phyloP scores from a whole-genome alignment of 2,888 invertebrate genomes.

The Omphaloscelis lunosa region DNA sequence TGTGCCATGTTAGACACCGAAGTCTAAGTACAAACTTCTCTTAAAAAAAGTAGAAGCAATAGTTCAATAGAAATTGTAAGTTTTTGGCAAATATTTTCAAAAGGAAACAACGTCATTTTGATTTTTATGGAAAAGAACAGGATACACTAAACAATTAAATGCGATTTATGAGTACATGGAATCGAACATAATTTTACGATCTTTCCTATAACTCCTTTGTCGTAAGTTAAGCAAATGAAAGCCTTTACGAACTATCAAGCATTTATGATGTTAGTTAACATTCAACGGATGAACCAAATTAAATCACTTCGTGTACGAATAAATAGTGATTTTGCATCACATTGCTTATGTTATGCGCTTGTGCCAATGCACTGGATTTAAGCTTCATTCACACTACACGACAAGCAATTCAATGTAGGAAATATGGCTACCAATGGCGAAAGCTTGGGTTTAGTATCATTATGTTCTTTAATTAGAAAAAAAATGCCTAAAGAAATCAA shows the following conservation, averaged over 20 bases:
- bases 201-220: neutral
- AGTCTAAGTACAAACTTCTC: neutral
- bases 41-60: neutral
- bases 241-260: neutral
- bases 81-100: neutral
- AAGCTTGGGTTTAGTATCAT: neutral
- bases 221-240: conserved; percentile 4
- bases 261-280: conserved; percentile 34
- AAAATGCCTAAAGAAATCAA: neutral
- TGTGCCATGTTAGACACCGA: neutral
- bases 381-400: conserved; percentile 19
- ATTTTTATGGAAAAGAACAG: conserved; percentile 20
- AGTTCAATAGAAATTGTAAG: neutral
- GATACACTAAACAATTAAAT: conserved; percentile 1
- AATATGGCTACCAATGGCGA: neutral
- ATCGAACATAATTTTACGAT: conserved; percentile 16
- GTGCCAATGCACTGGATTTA: conserved; percentile 14
- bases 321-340: conserved; percentile 52
- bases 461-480: neutral
- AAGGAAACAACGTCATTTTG: neutral
- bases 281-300: conserved; percentile 52
- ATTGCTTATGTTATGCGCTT: conserved; percentile 27
- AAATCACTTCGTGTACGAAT: conserved; percentile 68
- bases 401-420: neutral
- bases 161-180: conserved; percentile 23